A percentile compares a stretch with the other conserved stretches of the same genome.
These are phyloP conservation scores for Phengaris arion DNA, from an alignment of 2,888 invertebrate genomes.

Conservation along the genomic window DNA sequence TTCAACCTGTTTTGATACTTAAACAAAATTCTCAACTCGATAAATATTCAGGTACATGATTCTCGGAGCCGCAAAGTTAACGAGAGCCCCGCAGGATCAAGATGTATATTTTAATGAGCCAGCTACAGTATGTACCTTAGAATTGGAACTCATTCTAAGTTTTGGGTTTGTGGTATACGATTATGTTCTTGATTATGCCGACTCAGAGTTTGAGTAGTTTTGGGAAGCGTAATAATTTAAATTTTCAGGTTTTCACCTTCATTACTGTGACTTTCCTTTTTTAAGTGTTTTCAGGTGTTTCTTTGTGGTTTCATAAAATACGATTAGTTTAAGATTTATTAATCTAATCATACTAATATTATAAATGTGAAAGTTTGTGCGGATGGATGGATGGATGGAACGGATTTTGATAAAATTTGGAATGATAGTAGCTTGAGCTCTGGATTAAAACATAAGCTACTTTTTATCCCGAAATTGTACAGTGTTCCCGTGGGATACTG, in stretches of 20 bases:
- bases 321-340: no score
- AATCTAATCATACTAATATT: no score
- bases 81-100: constrained; percentile 19
- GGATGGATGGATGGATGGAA: no score
- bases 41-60: constrained; percentile 22
- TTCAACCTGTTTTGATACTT: constrained; percentile 21
- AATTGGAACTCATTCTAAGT: constrained; percentile 25
- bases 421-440: no score
- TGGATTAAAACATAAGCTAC: no score
- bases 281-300: no score
- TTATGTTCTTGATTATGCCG: constrained; percentile 16
- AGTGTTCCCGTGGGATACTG: no score
- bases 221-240: neutral
- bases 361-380: no score
- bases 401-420: no score
- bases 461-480: no score
- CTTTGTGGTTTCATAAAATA: no score
- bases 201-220: constrained; percentile 9
- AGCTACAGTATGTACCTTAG: constrained; percentile 7
- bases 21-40: constrained; percentile 7
- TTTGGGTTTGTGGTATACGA: constrained; percentile 18
- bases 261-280: neutral
- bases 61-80: constrained; percentile 18
- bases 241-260: neutral
- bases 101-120: constrained; percentile 22